phyloP scores from a whole-genome alignment of 2,113 vertebrate genomes.

The Colinus virginianus region DNA sequence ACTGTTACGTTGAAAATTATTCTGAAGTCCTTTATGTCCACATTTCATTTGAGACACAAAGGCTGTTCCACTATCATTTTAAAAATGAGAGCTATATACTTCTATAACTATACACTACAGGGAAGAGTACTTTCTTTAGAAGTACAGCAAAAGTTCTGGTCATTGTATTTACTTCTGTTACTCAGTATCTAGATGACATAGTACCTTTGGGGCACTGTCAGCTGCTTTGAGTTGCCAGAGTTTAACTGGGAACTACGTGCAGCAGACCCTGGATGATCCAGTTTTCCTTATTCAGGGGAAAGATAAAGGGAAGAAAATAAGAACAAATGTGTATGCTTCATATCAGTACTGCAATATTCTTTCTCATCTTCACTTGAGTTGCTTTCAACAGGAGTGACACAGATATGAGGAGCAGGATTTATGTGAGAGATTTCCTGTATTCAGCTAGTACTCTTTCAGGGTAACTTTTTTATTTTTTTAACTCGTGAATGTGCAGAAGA shows the following conservation, averaged over 20 bases:
- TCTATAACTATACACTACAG: neutral
- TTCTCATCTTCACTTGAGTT: neutral
- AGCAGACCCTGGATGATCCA: neutral
- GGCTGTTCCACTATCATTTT: neutral
- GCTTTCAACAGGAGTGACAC: neutral
- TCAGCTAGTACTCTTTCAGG: neutral
- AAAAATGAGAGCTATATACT: neutral
- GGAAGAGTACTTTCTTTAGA: neutral
- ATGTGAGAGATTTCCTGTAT: neutral
- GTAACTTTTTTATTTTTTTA: neutral
- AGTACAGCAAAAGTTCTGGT: neutral
- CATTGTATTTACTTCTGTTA: neutral
- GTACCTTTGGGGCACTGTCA: neutral
- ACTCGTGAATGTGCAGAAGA: neutral
- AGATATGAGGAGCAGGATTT: neutral
- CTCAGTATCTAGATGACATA: neutral
- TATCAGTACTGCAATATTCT: neutral
- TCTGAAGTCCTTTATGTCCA: accelerated
- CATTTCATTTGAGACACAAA: neutral
- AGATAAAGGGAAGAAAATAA: neutral
- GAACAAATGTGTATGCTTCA: neutral
- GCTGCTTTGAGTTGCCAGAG: neutral
- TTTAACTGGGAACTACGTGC: neutral
- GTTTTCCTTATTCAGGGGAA: neutral
- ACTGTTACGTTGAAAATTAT: neutral